Percentiles rank a stretch among this genome's conserved stretches.
Evolutionary conservation across 2,888 invertebrate species (phyloP).

Genomic region (Macaria liturata): DNA sequence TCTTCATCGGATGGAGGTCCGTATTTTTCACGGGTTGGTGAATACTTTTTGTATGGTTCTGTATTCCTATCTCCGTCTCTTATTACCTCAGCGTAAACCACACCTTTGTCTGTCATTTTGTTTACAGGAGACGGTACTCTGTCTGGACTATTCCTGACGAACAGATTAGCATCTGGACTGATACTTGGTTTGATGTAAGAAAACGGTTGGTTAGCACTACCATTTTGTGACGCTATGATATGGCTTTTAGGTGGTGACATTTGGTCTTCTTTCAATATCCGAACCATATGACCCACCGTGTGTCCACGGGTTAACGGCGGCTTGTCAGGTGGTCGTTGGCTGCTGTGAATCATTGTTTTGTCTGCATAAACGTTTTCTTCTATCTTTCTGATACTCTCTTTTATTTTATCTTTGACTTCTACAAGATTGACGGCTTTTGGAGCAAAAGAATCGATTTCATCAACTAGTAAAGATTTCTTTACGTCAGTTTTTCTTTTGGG

Average conservation of each 20-base stretch:
- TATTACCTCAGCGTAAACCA: slow-evolving; percentile 91
- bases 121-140: slow-evolving; percentile 72
- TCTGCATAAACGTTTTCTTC: slow-evolving; percentile 77
- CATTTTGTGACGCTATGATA: slow-evolving; percentile 84
- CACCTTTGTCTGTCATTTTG: slow-evolving; percentile 81
- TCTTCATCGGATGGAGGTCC: slow-evolving; percentile 89
- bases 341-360: slow-evolving; percentile 88
- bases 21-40: slow-evolving; percentile 73
- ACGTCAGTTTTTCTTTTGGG: slow-evolving; percentile 71
- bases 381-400: slow-evolving; percentile 77
- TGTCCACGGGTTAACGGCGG: slow-evolving; percentile 87
- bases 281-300: slow-evolving; percentile 90
- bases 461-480: slow-evolving; percentile 63
- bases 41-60: slow-evolving; percentile 62
- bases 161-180: slow-evolving; percentile 75
- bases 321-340: slow-evolving; percentile 87
- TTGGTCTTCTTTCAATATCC: slow-evolving; percentile 88
- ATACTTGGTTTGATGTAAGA: slow-evolving; percentile 88
- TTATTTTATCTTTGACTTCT: slow-evolving; percentile 76
- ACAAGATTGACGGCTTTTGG: slow-evolving; percentile 51
- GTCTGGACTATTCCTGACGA: slow-evolving; percentile 74
- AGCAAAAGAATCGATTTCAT: slow-evolving; percentile 67
- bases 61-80: slow-evolving; percentile 65
- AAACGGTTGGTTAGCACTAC: slow-evolving; percentile 91
- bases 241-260: slow-evolving; percentile 86